Base-by-base conservation (phyloP, 2,888 invertebrate genomes). In the Nymphalis c-album region DNA sequence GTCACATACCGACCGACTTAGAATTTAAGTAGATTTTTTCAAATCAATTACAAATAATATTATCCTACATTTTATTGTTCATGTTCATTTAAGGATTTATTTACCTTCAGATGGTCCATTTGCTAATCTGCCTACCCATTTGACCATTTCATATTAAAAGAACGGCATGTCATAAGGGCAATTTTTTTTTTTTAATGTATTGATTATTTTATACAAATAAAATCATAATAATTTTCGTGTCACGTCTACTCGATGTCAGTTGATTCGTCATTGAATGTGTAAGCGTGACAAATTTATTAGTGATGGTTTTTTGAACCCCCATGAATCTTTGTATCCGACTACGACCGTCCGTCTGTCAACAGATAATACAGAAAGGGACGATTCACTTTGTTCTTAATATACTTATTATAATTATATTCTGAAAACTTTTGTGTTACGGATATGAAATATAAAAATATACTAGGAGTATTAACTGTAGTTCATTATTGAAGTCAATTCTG, bases 221-320 rank as follows among this genome's bases (percentile, higher is more conserved):
- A 18, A 18, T 20, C 10, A 50, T 20, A 17, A 47, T 20, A 50
- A 18, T 50, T 22, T 16, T 6, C 26, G 16, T 55, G 53, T 57
- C 57, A 7, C 18, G 8, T 57, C 57, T 40, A 18, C 35, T 7
- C 17, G 18, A 40, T 10, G 6, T n/a, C 7, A 68, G 45, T 69
- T 69, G 60, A 71, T 72, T 67, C 72, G 64, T 74, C 71, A 71
- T 63, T 75, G 71, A 73, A 71, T 72, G 70, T 72, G 70, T 70
- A 67, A 68, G 75, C 74, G 75, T 77, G 80, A 81, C 80, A 78
- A 78, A 81, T 81, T 78, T 79, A 81, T 81, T 80, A 77, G 76
- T 74, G 72, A 72, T 72, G 75, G 72, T 76, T 75, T 75, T 76
- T 75, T 75, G 75, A 75, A 69, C 73, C 68, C 69, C 73, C 75